Percentiles rank a stretch among this genome's conserved stretches.
Evolutionary conservation across 2,797 vertebrate species (phyloP).

Genomic region (Diplodus puntazzo): DNA sequence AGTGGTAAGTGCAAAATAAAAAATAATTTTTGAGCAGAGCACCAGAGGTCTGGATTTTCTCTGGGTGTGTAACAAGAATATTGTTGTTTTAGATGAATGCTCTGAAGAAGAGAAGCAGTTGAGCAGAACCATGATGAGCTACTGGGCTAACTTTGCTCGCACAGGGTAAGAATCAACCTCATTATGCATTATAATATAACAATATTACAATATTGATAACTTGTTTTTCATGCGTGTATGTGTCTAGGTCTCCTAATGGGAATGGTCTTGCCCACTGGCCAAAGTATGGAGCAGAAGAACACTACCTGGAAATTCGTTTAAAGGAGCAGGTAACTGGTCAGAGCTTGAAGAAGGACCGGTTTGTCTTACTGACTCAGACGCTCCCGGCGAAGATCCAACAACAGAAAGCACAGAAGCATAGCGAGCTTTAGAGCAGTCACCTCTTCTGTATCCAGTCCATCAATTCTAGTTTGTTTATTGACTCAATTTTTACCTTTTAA

Average conservation of each 20-base stretch:
- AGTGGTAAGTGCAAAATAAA: constrained; percentile 49
- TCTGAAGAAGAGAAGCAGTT: constrained; percentile 81
- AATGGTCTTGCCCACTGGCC: constrained; percentile 86
- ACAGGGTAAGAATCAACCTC: constrained; percentile 81
- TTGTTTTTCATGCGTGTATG: not conserved
- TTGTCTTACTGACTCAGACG: constrained; percentile 81
- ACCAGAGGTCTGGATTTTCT: not conserved
- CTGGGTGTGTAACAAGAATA: not conserved
- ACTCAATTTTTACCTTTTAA: not conserved
- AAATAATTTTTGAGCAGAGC: not conserved
- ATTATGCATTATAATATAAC: not conserved
- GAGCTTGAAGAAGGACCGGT: constrained; percentile 78
- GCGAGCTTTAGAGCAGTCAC: constrained; percentile 59
- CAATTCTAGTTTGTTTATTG: not conserved
- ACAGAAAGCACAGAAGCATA: constrained; percentile 50
- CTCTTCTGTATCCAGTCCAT: not conserved
- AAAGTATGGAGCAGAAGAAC: constrained; percentile 75
- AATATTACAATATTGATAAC: not conserved
- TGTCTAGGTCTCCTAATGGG: constrained; percentile 87
- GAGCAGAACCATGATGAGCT: constrained; percentile 84
- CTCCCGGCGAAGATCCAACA: constrained; percentile 59
- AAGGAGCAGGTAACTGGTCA: constrained; percentile 61
- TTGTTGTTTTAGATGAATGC: constrained; percentile 66
- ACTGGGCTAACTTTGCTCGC: constrained; percentile 90
- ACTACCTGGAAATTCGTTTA: constrained; percentile 82